Base-by-base conservation (phyloP, 2,113 vertebrate species). In the Brachypteracias leptosomus region DNA sequence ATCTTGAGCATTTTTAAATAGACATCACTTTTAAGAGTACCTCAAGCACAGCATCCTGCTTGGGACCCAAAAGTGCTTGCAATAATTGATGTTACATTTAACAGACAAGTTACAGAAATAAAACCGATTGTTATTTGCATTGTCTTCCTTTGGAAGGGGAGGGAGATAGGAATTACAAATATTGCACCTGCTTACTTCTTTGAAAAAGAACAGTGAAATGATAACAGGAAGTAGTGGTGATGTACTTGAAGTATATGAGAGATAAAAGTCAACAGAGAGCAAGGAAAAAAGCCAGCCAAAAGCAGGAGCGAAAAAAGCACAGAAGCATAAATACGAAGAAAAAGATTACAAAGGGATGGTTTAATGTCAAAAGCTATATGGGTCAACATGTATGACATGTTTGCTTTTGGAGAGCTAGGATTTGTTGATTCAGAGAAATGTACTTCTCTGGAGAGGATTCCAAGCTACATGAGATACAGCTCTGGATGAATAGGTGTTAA, bases 191-290 rank as follows among this genome's bases (percentile, higher is more conserved):
- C 58, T 94, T 89, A 58, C 10, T n/a, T 67, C 86, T 84, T 94
- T 76, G 75, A 90, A 62, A 79, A 74, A 71, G 13, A 89, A 55
- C 5, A 71, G 29, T 63, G 46, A 95, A 80, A 71, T 25, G 44
- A 92, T 89, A 89, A 93, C 91, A 94, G 54, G 20, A 89, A 89
- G n/a, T 78, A 91, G 13, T 17, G 10, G 29, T 49, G 44, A 91
- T 55, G 13, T 40, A 83, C 51, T 51, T 88, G 1, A 33, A 82
- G n/a, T 44, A 88, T 15, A 28, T 11, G 33, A 79, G 59, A 93
- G n/a, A 85, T 12, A 78, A 93, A 80, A 88, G 68, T 42, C 44
- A 71, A 61, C 16, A 84, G 33, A 71, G 33, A 79, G 42, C 92
- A 95, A 58, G 51, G 38, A 93, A 86, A 57, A 80, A 95, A 91